Conservation (phyloP, 2,113 vertebrate genomes). For the Anarhynchus alexandrinus region DNA sequence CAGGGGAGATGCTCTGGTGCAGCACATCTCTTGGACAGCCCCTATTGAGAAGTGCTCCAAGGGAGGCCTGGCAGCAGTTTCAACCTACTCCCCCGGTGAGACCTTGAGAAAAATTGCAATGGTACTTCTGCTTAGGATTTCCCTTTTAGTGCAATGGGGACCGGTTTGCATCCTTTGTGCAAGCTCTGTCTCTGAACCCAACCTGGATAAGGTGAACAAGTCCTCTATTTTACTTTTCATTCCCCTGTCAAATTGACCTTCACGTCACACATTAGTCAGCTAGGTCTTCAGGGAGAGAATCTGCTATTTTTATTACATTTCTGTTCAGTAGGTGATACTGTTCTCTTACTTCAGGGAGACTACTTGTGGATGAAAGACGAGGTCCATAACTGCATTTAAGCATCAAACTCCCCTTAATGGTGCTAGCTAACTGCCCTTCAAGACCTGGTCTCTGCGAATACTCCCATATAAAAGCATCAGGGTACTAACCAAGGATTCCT, state of each 20-base stretch:
- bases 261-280: accelerated
- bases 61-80: neutral
- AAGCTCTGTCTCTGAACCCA: neutral
- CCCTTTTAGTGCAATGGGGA: neutral
- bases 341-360: neutral
- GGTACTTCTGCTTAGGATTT: neutral
- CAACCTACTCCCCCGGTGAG: neutral
- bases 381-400: neutral
- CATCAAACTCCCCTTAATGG: neutral
- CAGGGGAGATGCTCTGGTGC: neutral
- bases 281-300: neutral
- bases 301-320: neutral
- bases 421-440: neutral
- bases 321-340: neutral
- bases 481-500: neutral
- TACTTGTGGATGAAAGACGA: neutral
- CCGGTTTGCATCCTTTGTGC: neutral
- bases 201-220: neutral
- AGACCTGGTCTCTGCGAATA: neutral
- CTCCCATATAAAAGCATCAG: neutral
- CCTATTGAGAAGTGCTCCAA: neutral
- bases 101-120: neutral
- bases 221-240: neutral
- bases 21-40: neutral
- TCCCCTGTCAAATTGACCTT: neutral